Evolutionary conservation across 1,140 invertebrate species (phyloP), one percentile per base, ranked within the genome.

Genomic region (Drosophila repletoides): DNA sequence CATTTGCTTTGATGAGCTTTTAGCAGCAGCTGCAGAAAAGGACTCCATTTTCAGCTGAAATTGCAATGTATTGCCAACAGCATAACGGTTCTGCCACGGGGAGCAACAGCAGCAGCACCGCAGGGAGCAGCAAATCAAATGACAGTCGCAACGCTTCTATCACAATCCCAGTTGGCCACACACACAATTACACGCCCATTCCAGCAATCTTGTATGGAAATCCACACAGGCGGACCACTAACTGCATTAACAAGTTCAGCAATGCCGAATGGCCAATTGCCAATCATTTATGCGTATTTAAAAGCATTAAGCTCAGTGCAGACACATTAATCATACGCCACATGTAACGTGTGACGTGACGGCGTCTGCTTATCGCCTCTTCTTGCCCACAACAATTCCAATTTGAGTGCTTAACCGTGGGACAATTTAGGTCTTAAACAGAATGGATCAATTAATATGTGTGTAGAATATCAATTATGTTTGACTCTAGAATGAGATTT

Each of bases 321-420:
- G 60, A 52, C 71, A 64, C 71, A 80, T 80, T 80, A 80, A 80
- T 80, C 60, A 80, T 80, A 66, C 66, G 71, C 45, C 65, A 48
- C 65, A 43, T 77, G 69, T 55, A 33, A 48, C 66, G 14, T 7
- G 28, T 28, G n/a, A 56, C 26, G n/a, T 61, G 38, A 48, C 58
- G 21, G 40, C 45, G 51, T 10, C 66, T 65, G 75, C 53, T 52
- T 65, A 79, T 79, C 70, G 64, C 64, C 64, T 40, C 15, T 21
- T 21, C 31, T 38, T 14, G n/a, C 61, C 12, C 10, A 15, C 15
- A 6, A 15, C 12, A 1, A n/a, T 53, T 53, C 29, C 22, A 24
- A 36, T 5, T 14, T 36, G 12, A 24, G 53, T 31, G 29, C 21
- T n/a, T n/a, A n/a, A n/a, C n/a, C n/a, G n/a, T n/a, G n/a, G n/a